These are phyloP conservation scores for Cerceris ruficornis DNA, from an alignment of 2,888 invertebrate genomes.

Conservation along the genomic window DNA sequence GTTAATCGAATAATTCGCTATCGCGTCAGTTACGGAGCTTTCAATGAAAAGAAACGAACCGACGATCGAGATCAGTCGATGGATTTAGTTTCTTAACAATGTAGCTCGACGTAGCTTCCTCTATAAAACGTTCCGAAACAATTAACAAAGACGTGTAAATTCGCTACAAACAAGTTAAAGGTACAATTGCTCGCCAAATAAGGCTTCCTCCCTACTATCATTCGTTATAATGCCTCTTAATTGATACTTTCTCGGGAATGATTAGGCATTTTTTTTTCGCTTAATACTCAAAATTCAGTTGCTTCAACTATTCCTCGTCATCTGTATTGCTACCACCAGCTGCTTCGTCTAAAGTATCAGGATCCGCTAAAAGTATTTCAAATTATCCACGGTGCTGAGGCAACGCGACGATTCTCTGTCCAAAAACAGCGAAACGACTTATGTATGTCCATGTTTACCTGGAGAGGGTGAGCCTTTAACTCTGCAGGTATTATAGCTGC, in stretches of 20 bases:
- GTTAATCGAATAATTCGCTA: constrained; percentile 2
- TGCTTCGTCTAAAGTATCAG: constrained; percentile 71
- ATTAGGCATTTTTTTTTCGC: constrained; percentile 18
- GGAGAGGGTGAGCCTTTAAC: constrained; percentile 86
- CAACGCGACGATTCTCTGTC: not conserved
- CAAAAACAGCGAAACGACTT: not conserved
- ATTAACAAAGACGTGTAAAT: constrained; percentile 54
- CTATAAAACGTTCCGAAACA: constrained; percentile 54
- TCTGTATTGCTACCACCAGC: constrained; percentile 71
- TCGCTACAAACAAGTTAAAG: constrained; percentile 54
- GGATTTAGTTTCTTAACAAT: constrained; percentile 39
- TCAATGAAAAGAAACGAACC: constrained; percentile 1
- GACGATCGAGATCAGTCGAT: constrained; percentile 28
- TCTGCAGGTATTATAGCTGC: constrained; percentile 95
- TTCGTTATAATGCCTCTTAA: constrained; percentile 15
- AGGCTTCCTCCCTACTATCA: constrained; percentile 45
- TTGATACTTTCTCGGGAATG: constrained; percentile 27
- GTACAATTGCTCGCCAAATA: constrained; percentile 27
- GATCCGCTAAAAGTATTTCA: constrained; percentile 62
- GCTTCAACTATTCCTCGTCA: constrained; percentile 69
- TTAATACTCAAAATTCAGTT: constrained; percentile 50
- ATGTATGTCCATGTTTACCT: constrained; percentile 61
- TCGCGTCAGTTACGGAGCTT: constrained; percentile 12
- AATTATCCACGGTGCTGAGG: not conserved
- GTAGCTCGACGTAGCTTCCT: constrained; percentile 21